Evolutionary conservation across 2,888 invertebrate genomes (phyloP).

Genomic region (Drosophila incognita): DNA sequence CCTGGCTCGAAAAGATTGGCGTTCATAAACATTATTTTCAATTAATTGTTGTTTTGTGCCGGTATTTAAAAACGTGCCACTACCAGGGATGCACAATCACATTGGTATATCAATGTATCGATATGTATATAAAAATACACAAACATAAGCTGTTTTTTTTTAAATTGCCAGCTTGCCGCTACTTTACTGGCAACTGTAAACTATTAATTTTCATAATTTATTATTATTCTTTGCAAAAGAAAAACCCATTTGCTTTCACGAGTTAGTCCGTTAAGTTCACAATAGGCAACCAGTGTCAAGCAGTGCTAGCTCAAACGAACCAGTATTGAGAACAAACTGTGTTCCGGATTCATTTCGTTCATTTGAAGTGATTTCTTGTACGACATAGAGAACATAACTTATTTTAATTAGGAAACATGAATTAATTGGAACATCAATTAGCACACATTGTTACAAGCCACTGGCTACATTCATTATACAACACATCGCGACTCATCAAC

Average conservation of each 20-base stretch:
- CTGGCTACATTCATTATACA: conserved; percentile 1
- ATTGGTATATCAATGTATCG: not conserved
- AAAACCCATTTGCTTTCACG: not conserved
- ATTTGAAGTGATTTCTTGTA: not conserved
- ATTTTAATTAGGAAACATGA: conserved; percentile 73
- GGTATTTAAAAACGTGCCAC: conserved; percentile 57
- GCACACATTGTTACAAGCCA: conserved; percentile 16
- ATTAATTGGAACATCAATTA: conserved; percentile 67
- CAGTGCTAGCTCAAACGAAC: conserved; percentile 8
- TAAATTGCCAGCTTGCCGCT: not conserved
- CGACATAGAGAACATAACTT: conserved; percentile 6
- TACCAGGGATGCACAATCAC: conserved; percentile 18
- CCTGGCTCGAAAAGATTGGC: conserved; percentile 67
- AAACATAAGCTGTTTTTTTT: not conserved
- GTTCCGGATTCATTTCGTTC: conserved; percentile 12
- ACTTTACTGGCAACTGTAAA: not conserved
- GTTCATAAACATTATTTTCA: conserved; percentile 61
- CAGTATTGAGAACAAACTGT: not conserved
- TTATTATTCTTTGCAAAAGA: not conserved
- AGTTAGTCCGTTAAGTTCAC: not conserved
- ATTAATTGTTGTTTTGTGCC: conserved; percentile 41
- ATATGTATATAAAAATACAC: not conserved
- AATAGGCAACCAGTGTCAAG: not conserved
- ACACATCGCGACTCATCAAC: conserved; percentile 19
- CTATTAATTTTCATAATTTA: not conserved